Evolutionary conservation across 2,113 vertebrate species (phyloP), one percentile per base, ranked within the genome.

Genomic region (Podiceps cristatus): DNA sequence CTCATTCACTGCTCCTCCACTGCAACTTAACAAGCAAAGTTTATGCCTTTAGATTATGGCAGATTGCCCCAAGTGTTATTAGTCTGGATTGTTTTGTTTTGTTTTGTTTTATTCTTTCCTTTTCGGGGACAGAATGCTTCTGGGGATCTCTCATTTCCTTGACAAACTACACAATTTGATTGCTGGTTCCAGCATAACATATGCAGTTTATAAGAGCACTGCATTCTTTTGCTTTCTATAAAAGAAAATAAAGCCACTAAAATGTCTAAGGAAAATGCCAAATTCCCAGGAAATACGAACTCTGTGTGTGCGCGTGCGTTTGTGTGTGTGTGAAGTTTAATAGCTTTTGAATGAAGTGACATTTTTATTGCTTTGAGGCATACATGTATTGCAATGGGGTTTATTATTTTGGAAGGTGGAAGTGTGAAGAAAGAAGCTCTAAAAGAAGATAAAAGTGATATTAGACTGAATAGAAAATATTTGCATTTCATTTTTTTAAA

Each of bases 321-420:
- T 52, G 18, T 24, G 37, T 15, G 45, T 49, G 75, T 33, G 42
- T 56, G 47, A 86, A 69, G 11, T 64, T 91, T 72, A 80, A 72
- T 25, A 81, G 37, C 20, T 77, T 91, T 91, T 74, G 58, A 91
- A 83, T 53, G 47, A 97, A 94, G 87, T 92, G 81, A 96, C 58
- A 56, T 68, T 93, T 92, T 96, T 97, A 96, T 94, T 96, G 71
- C 81, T 96, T 91, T 88, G 56, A 95, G 89, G 72, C 62, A 94
- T 92, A 97, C 47, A 58, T 88, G 45, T 86, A 78, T 86, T 49
- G 77, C 79, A 94, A 71, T 79, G 64, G 27, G 27, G 52, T 96
- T 97, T 90, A 91, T 78, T 85, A 72, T 73, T 88, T 94, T 77
- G 33, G 63, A 88, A 96, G 50, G 74, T 13, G 37, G 79, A 94